Evolutionary conservation across 1,140 invertebrate genomes (phyloP), one percentile per base, ranked within the genome.

Genomic region (Liolophura sinensis): DNA sequence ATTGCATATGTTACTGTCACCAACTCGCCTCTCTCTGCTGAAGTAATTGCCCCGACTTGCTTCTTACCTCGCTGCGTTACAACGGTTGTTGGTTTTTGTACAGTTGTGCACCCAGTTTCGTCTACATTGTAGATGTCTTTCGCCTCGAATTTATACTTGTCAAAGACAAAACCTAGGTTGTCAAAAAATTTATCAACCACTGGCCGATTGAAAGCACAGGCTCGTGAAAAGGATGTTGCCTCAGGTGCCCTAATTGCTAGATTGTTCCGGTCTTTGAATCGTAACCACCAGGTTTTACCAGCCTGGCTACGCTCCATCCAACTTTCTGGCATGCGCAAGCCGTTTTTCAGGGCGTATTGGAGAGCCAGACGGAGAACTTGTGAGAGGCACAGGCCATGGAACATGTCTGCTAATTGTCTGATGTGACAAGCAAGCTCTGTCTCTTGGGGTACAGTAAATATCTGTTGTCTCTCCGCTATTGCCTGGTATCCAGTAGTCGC

Each of bases 191-290:
- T 47, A 49, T 63, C 47, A 48, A 62, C 64, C 40, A 60, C 55
- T 31, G 25, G 52, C 18, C 54, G 1, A 48, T 67, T 67, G 31
- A 67, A 70, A 16, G 60, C 68, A 52, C 31, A 47, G 6, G 67
- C 64, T 25, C 60, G n/a, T 24, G 25, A 60, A 61, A 72, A 62
- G 15, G 67, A 69, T 62, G 70, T 62, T 25, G 57, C 49, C 59
- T 65, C 68, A 11, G 55, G 65, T 9, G 7, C 66, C 75, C 74
- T 97, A 79, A 87, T 96, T 93, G 97, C 79, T 92, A 97, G 51
- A 87, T 97, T 76, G 95, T 97, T 52, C 90, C 97, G 65, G 94
- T 95, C 64, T 97, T 97, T 87, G 95, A 97, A 87, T 95, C 97
- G 75, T 97, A 97, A 85, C 94, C 95, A 85, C n/a, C n/a, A n/a